Conservation (phyloP, 2,888 invertebrate genomes). For the Drosophila engyochracea region DNA sequence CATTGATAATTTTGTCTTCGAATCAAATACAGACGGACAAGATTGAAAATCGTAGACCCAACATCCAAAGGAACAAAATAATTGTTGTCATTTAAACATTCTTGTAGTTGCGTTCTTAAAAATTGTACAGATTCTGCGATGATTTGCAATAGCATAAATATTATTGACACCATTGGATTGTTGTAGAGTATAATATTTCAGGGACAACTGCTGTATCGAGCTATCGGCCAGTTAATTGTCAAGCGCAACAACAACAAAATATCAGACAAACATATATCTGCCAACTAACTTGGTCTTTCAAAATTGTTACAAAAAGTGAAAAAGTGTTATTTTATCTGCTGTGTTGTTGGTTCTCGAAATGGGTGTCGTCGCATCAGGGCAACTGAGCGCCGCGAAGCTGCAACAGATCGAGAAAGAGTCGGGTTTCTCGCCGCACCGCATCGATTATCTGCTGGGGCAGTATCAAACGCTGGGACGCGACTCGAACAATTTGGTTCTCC, state of each 20-base stretch:
- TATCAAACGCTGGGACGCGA: conserved; percentile 46
- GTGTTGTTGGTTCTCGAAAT: conserved; percentile 14
- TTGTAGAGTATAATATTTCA: neutral
- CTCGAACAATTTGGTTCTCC: conserved; percentile 36
- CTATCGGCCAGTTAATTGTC: neutral
- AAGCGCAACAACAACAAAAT: neutral
- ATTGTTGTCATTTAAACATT: no score
- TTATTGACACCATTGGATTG: neutral
- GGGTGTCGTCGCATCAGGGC: conserved; percentile 45
- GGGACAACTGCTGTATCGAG: neutral
- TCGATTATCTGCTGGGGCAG: conserved; percentile 48
- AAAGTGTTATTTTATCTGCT: neutral
- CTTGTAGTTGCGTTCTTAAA: no score
- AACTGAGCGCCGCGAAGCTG: conserved; percentile 33
- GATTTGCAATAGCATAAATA: neutral
- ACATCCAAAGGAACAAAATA: no score
- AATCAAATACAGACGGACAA: no score
- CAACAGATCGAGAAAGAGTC: conserved; percentile 37
- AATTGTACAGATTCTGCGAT: no score
- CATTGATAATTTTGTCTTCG: neutral
- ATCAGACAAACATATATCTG: no score
- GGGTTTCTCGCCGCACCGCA: conserved; percentile 40
- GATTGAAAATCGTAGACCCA: no score
- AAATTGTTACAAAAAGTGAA: neutral
- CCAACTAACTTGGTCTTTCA: neutral